Evolutionary conservation across 2,797 vertebrate genomes (phyloP), one percentile per base, ranked within the genome.

Genomic region (Prionace glauca): DNA sequence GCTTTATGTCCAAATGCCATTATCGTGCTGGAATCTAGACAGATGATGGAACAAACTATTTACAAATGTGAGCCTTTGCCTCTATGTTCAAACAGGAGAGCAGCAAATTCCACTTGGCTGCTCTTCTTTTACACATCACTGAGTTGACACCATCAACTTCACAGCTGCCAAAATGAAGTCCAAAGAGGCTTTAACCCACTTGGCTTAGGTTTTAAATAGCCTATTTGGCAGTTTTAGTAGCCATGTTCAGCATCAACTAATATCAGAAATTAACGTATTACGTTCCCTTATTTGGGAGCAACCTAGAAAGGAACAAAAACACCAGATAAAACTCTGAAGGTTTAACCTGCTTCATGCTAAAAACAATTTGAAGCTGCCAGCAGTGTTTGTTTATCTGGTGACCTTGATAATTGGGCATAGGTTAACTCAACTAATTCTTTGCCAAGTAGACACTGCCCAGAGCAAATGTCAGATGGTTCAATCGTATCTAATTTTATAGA

Each of bases 121-220:
- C n/a, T 92, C 65, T 92, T 67, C 65, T 69, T 92, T 92, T 92
- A 69, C 26, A 67, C 62, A 67, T 9, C 90, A 92, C 20, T 92
- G 90, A 69, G 67, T 41, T 92, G 90, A 92, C 62, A 67, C 32
- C n/a, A 92, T 92, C 90, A 41, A 92, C n/a, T 92, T 92, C 90
- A 92, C 20, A 92, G 90, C 62, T 92, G 90, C 62, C 90, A 92
- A 69, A 92, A 92, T 69, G 32, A 92, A 92, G 62, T 69, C 65
- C 62, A 92, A 36, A 24, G n/a, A 67, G 65, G n/a, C 90, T 69
- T 92, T 69, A 41, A 92, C 90, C 90, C 81, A 45, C 81, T 41
- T 69, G 32, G 22, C 69, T 92, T 92, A 92, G 20, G n/a, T 92
- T 92, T 92, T 36, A 92, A 92, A 92, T 20, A 36, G n/a, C 11